Evolutionary conservation across 2,888 invertebrate species (phyloP), one percentile per base, ranked within the genome.

Genomic region (Erannis defoliaria): DNA sequence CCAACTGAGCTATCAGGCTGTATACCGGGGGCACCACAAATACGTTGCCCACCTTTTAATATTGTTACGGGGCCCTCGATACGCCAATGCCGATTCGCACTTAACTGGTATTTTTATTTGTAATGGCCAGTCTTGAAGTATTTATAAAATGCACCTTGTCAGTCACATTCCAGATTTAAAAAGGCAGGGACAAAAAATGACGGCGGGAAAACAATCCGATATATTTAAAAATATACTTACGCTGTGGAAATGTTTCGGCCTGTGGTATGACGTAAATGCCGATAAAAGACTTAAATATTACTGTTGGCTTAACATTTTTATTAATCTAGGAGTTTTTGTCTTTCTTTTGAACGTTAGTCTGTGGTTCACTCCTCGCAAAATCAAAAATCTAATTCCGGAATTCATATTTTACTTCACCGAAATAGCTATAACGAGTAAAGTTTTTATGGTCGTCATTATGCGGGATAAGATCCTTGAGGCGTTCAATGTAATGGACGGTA

Each of bases 381-480:
- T 90, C 12, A 86, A 89, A 57, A 61, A 80, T 46, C 53, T 89
- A 23, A 77, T 90, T 14, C 78, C 74, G 1, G 90, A 91, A 80
- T 78, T 84, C 1, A 81, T 86, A 61, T 88, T 86, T 73, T 84
- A 80, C 69, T 85, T 87, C 50, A 84, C 80, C 23, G 84, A 84
- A 77, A 69, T 86, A 33, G 71, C 80, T 10, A 79, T 84, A 5
- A 67, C 72, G 23, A 67, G 74, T n/a, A 90, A 91, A 82, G 76
- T 83, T 63, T 63, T 80, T 14, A 87, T 82, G 74, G 70, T 90
- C 12, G 35, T 88, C 26, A 60, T 78, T 3, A 85, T 73, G 75
- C 76, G 82, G 62, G 70, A 80, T 23, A 73, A 84, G 70, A 74
- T 91, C 46, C 45, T 79, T 14, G 69, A 77, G 16, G 73, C 77